These are phyloP conservation scores for Champsocephalus gunnari DNA, from an alignment of 2,797 vertebrate species.

Conservation along the genomic window DNA sequence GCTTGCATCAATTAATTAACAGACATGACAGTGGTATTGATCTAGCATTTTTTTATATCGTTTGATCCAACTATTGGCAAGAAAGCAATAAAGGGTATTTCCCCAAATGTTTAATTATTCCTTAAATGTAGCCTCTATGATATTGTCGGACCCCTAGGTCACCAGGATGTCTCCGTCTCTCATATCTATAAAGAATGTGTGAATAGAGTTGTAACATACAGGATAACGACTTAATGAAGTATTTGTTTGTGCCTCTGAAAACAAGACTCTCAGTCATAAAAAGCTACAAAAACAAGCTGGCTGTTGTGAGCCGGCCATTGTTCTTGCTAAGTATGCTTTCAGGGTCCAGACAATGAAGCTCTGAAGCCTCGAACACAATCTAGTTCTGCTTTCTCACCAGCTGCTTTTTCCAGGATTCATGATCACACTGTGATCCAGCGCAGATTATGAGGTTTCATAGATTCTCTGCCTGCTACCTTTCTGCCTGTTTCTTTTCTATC, in stretches of 20 bases:
- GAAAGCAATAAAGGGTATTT: not conserved
- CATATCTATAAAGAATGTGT: slow-evolving; percentile 6
- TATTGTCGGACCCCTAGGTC: not conserved
- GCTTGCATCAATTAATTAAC: not conserved
- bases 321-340: slow-evolving; percentile 72
- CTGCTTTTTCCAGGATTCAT: slow-evolving; percentile 54
- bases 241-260: slow-evolving; percentile 15
- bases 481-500: slow-evolving; percentile 62
- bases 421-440: slow-evolving; percentile 52
- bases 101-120: not conserved
- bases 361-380: slow-evolving; percentile 38
- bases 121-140: not conserved
- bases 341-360: slow-evolving; percentile 75
- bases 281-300: slow-evolving; percentile 22
- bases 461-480: too few species aligned
- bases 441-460: too few species aligned
- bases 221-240: slow-evolving; percentile 1
- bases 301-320: slow-evolving; percentile 66
- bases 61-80: not conserved
- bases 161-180: not conserved
- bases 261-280: slow-evolving; percentile 11
- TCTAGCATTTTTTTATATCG: not conserved
- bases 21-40: not conserved
- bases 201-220: not conserved
- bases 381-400: slow-evolving; percentile 41